phyloP scores from a whole-genome alignment of 1,140 invertebrate species.

The Temnothorax longispinosus region DNA sequence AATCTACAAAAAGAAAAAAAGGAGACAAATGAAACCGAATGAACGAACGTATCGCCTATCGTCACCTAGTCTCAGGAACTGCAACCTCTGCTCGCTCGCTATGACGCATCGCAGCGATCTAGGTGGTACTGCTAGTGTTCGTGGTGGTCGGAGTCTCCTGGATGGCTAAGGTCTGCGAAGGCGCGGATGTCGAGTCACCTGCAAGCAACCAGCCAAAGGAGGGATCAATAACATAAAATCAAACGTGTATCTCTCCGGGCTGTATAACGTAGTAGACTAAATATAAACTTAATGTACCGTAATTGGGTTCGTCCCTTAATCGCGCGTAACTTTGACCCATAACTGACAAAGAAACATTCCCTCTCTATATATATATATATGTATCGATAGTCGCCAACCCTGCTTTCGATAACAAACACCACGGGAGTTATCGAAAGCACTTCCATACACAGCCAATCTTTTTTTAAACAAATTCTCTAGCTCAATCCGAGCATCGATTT shows the following conservation, averaged over 20 bases:
- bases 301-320: constrained; percentile 22
- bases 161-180: constrained; percentile 78
- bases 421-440: neutral
- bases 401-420: neutral
- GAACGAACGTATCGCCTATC: constrained; percentile 72
- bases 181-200: constrained; percentile 80
- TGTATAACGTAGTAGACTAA: constrained; percentile 9
- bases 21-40: constrained; percentile 35
- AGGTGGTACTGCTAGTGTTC: constrained; percentile 65
- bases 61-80: constrained; percentile 82
- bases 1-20: constrained; percentile 65
- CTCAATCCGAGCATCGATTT: neutral
- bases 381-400: neutral
- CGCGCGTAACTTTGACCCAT: neutral
- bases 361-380: too few relatives aligned
- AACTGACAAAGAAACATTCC: neutral
- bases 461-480: neutral
- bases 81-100: constrained; percentile 76
- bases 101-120: constrained; percentile 64
- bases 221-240: constrained; percentile 17
- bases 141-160: constrained; percentile 80
- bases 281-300: constrained; percentile 24
- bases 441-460: neutral
- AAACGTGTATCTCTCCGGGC: neutral
- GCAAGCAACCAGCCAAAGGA: constrained; percentile 39